phyloP scores from a whole-genome alignment of 2,888 invertebrate genomes.

The Calameuta idolon region DNA sequence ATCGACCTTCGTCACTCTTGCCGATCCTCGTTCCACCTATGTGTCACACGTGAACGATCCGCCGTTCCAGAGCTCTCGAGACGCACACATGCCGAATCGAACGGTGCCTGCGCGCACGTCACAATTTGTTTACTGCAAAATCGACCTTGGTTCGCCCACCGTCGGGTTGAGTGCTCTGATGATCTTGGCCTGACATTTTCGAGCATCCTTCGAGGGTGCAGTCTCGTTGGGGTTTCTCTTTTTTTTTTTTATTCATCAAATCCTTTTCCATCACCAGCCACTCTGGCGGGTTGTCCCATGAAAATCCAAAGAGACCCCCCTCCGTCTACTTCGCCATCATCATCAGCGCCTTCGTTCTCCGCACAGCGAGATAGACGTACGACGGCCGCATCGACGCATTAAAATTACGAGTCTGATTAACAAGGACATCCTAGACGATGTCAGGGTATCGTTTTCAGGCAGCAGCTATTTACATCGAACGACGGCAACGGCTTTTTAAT shows the following conservation, averaged over 20 bases:
- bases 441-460: too few species aligned
- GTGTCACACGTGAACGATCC: not conserved
- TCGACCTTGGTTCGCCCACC: conserved; percentile 40
- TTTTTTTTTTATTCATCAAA: not conserved
- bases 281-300: too few species aligned
- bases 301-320: not conserved
- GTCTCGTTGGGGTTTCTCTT: not conserved
- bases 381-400: too few species aligned
- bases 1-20: not conserved
- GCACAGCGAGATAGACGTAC: not conserved
- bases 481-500: too few species aligned
- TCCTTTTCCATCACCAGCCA: not conserved
- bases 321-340: not conserved
- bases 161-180: conserved; percentile 36
- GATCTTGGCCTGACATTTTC: conserved; percentile 45
- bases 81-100: not conserved
- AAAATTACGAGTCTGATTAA: too few species aligned
- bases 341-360: not conserved
- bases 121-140: conserved; percentile 37
- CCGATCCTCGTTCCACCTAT: conserved; percentile 7
- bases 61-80: too few species aligned
- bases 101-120: conserved; percentile 2
- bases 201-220: not conserved
- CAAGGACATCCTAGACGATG: too few species aligned
- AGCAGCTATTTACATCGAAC: too few species aligned